These are phyloP conservation scores for Platorchestia sp. DNA, from an alignment of 1,140 invertebrate genomes.

Conservation along the genomic window DNA sequence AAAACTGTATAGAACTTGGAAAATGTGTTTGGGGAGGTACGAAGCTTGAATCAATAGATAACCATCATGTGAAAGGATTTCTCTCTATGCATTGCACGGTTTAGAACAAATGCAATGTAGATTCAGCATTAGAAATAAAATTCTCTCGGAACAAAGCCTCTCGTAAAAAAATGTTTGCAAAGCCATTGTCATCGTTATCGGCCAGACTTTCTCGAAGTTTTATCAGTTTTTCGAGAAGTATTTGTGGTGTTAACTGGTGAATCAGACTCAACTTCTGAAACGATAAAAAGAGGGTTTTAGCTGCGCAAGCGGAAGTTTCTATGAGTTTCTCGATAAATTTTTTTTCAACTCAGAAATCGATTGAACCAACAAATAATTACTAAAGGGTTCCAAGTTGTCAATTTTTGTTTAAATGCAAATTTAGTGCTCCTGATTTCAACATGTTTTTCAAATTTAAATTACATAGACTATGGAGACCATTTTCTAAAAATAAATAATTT, in stretches of 20 bases:
- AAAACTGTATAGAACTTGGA: background rate
- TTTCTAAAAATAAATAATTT: background rate
- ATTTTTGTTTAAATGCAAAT: background rate
- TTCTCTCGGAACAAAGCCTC: background rate
- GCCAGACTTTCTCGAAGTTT: background rate
- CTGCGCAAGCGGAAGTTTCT: background rate
- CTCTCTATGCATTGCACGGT: background rate
- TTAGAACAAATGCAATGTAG: background rate
- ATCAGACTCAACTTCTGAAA: background rate
- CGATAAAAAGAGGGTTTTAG: background rate
- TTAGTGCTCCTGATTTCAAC: background rate
- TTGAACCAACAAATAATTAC: background rate
- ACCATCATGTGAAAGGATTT: background rate
- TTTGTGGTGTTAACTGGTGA: background rate
- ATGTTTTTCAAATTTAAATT: background rate
- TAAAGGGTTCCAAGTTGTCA: background rate
- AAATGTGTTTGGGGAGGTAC: background rate
- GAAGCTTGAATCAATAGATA: background rate
- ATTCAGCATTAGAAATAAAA: background rate
- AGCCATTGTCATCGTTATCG: background rate
- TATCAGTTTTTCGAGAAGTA: background rate
- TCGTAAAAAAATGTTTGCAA: background rate
- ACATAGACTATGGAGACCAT: background rate
- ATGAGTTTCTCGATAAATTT: background rate
- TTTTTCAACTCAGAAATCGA: no score